These are phyloP conservation scores for Xyrichtys novacula DNA, from an alignment of 2,797 vertebrate genomes.

Conservation along the genomic window DNA sequence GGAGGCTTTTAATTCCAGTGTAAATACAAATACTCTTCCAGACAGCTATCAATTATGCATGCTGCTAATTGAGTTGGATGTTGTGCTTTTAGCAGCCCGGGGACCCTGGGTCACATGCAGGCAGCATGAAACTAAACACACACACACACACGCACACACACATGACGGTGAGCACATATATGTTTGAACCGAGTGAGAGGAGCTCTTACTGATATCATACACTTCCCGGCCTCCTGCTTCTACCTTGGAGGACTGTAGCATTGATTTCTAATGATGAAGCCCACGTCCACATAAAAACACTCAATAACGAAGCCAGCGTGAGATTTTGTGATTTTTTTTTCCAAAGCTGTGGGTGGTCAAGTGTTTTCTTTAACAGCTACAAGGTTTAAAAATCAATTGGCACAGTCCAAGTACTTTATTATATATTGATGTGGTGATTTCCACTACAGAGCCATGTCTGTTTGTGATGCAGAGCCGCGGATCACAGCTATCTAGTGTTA, in stretches of 20 bases:
- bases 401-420: not conserved
- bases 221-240: not conserved
- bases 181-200: constrained; percentile 7
- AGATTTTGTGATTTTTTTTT: not conserved
- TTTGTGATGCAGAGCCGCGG: too few species aligned
- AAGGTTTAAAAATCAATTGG: constrained; percentile 3
- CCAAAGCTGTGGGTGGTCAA: not conserved
- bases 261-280: not conserved
- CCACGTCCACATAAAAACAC: not conserved
- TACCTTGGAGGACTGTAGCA: not conserved
- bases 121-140: constrained; percentile 68
- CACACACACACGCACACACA: constrained; percentile 40
- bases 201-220: not conserved
- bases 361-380: not conserved
- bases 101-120: constrained; percentile 67
- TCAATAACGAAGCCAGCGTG: not conserved
- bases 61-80: constrained; percentile 85
- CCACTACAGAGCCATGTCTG: too few species aligned
- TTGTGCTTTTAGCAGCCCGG: constrained; percentile 82
- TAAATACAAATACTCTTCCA: constrained; percentile 88
- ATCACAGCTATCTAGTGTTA: too few species aligned
- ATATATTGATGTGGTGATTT: not conserved
- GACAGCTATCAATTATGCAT: constrained; percentile 88
- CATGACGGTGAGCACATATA: constrained; percentile 9
- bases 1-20: constrained; percentile 89